Conservation (phyloP, 2,797 vertebrate genomes). For the Phrynocephalus guinanensis region DNA sequence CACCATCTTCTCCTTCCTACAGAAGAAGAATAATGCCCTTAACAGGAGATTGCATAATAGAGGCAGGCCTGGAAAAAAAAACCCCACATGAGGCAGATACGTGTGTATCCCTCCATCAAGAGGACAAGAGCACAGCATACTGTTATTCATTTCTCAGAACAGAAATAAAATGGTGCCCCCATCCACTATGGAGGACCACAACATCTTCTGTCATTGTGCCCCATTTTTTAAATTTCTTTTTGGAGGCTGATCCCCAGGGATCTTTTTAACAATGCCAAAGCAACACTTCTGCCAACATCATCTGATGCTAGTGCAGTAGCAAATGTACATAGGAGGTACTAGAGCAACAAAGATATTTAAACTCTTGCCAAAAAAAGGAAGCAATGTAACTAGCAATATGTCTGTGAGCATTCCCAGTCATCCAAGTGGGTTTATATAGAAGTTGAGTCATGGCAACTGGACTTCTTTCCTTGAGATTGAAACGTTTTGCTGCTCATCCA, state of each 20-base stretch:
- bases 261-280: neutral
- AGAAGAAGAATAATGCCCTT: slow-evolving; percentile 35
- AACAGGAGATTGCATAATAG: neutral
- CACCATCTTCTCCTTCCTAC: neutral
- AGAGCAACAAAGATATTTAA: neutral
- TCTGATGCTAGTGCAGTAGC: neutral
- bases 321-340: neutral
- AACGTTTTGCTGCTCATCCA: no score
- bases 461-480: no score
- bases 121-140: neutral
- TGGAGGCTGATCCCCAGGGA: rapidly evolving
- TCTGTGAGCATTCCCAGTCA: no score
- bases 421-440: no score
- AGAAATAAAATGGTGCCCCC: rapidly evolving
- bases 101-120: neutral
- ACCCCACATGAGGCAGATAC: neutral
- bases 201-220: rapidly evolving
- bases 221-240: neutral
- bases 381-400: neutral
- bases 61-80: neutral
- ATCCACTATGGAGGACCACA: rapidly evolving
- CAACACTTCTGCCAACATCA: neutral
- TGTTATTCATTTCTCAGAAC: rapidly evolving
- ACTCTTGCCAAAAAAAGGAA: neutral
- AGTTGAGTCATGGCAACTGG: no score